A percentile compares a stretch with the other conserved stretches of the same genome.
Conservation (phyloP, 2,797 vertebrate genomes). For the Falco concolor region DNA sequence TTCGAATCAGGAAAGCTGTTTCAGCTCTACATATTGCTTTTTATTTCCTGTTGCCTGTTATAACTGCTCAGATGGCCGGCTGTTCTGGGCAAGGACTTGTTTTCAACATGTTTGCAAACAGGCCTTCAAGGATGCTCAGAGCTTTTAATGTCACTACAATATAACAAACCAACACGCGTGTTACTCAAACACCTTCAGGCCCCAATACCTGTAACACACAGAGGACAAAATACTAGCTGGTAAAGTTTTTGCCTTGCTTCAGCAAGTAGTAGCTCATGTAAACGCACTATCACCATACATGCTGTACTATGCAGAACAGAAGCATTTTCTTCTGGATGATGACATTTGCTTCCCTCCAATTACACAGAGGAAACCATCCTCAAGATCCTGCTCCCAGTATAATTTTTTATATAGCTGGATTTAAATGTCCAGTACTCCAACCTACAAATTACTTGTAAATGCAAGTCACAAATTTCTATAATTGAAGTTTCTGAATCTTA, state of each 20-base stretch:
- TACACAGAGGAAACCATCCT: not conserved
- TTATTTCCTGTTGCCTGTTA: not conserved
- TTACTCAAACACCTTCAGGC: not conserved
- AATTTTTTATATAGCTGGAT: not conserved
- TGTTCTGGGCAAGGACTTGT: not conserved
- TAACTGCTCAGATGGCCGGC: not conserved
- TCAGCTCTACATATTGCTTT: not conserved
- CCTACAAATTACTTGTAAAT: not conserved
- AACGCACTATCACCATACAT: not conserved
- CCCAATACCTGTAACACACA: not conserved
- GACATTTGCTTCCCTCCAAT: not conserved
- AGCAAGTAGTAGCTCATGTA: not conserved
- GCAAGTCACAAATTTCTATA: not conserved
- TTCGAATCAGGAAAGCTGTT: not conserved
- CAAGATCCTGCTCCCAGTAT: not conserved
- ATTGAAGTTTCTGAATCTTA: not conserved
- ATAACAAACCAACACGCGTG: not conserved
- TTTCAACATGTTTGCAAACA: not conserved
- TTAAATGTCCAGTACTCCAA: not conserved
- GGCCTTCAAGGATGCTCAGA: not conserved
- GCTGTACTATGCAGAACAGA: not conserved
- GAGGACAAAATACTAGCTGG: not conserved
- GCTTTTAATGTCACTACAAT: not conserved
- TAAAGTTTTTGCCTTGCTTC: not conserved
- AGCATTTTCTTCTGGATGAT: not conserved